Evolutionary conservation across 2,888 invertebrate species (phyloP).

Genomic region (Drosophila antonietae): DNA sequence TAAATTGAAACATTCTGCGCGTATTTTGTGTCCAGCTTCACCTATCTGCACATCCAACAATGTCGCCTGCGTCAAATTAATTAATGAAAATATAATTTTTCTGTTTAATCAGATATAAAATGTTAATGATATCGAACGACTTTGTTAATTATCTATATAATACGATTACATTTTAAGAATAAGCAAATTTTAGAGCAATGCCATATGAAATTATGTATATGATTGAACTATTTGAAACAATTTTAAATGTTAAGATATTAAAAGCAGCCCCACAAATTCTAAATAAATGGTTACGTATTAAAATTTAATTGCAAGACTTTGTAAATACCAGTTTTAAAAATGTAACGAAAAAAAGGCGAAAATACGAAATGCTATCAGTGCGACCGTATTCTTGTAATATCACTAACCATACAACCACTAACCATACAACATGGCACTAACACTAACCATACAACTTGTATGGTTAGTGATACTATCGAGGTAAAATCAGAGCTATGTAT

Average conservation of each 20-base stretch:
- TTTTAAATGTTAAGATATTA: conserved; percentile 46
- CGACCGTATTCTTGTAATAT: too few species aligned
- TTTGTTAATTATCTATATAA: conserved; percentile 18
- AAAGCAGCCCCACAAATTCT: conserved; percentile 18
- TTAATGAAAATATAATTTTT: not conserved
- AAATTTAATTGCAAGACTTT: not conserved
- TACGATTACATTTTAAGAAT: not conserved
- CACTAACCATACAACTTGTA: too few species aligned
- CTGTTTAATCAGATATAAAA: conserved; percentile 10
- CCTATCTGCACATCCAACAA: not conserved
- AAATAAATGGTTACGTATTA: conserved; percentile 35
- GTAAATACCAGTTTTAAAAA: not conserved
- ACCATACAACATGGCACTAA: too few species aligned
- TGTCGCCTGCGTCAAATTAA: not conserved
- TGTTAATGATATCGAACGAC: not conserved
- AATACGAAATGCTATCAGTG: too few species aligned
- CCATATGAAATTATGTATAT: conserved; percentile 11
- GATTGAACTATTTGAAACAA: conserved; percentile 11
- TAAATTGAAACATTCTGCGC: conserved; percentile 1
- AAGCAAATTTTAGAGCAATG: conserved; percentile 4
- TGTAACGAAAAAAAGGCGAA: not conserved
- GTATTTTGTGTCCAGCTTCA: not conserved
- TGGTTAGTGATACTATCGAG: not conserved
- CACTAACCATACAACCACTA: too few species aligned
- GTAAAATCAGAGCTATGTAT: not conserved